Percentiles rank a stretch among this genome's conserved stretches.
phyloP scores from a whole-genome alignment of 2,888 invertebrate species.

The Platycheirus albimanus region DNA sequence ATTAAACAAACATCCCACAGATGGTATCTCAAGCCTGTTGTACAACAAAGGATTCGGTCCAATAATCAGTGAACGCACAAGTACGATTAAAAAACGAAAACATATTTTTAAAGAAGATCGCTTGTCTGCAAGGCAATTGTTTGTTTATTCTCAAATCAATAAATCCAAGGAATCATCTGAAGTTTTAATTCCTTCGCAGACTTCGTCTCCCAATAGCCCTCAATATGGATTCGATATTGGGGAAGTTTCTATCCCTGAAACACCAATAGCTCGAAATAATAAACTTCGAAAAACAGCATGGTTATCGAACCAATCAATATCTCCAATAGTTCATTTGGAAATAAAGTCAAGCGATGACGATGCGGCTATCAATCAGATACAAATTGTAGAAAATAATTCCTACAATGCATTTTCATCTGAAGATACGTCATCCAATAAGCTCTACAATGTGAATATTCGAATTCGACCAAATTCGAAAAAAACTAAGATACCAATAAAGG shows the following conservation, averaged over 20 bases:
- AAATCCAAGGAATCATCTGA: constrained; percentile 26
- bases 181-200: constrained; percentile 42
- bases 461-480: constrained; percentile 57
- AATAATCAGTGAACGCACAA: constrained; percentile 45
- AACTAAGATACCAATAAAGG: constrained; percentile 10
- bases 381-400: constrained; percentile 43
- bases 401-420: constrained; percentile 14
- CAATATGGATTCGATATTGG: constrained; percentile 73
- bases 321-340: constrained; percentile 65
- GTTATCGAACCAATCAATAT: constrained; percentile 81
- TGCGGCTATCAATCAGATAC: constrained; percentile 34
- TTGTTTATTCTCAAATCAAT: constrained; percentile 48
- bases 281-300: constrained; percentile 84
- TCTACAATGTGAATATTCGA: constrained; percentile 66
- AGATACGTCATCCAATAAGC: constrained; percentile 25
- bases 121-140: constrained; percentile 47
- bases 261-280: constrained; percentile 84
- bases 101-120: constrained; percentile 29
- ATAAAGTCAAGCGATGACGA: constrained; percentile 44
- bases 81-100: constrained; percentile 52
- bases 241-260: constrained; percentile 81
- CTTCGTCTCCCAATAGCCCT: constrained; percentile 55
- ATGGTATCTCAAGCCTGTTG: constrained; percentile 40
- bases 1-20: constrained; percentile 23
- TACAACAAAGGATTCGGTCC: constrained; percentile 36